Base-by-base conservation (phyloP, 37 sponge, comb jelly and placozoan species). In the Beroe ovata region DNA sequence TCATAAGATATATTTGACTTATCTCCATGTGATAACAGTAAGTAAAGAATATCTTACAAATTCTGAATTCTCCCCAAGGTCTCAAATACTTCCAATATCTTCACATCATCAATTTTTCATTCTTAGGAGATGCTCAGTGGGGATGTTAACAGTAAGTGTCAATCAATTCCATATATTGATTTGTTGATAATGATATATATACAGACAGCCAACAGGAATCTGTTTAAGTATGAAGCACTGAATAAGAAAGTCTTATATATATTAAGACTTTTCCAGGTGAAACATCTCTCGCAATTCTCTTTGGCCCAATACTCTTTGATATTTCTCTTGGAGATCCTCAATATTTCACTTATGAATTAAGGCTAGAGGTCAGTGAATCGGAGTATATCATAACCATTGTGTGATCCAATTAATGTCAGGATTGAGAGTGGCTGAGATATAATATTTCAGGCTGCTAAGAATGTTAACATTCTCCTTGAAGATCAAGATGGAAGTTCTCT, bases 291-390 rank as follows among this genome's bases (percentile, higher is more conserved):
- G 16, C 47, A 22, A 20, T 14, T 36, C n/a, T 40, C 1, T 77
- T 77, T 42, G 41, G 54, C 41, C 84, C 84, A n/a, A 21, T 77
- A 40, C 84, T 77, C 23, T 77, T 77, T 42, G 42, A 39, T 26
- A 39, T 77, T 1, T 23, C 84, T 42, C 8, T 77, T 8, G 38
- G 41, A 23, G 14, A 36, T 4, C 14, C 26, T 4, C 14, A 11
- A 54, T 32, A 28, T 1, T 34, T 77, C 3, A 23, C 42, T 32
- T 77, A 40, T 2, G 84, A 77, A 6, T 32, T 77, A 4, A 30
- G 38, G 21, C 3, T 77, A 29, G 84, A 77, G 84, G 84, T 77
- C 20, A 6, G 22, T 19, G 34, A 21, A 23, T 63, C 64, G 25
- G 18, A 23, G 11, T 23, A 25, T 23, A 23, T 63, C n/a, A 23